A percentile compares a stretch with the other conserved stretches of the same genome.
phyloP scores from a whole-genome alignment of 2,113 vertebrate species.

The Siniperca chuatsi region DNA sequence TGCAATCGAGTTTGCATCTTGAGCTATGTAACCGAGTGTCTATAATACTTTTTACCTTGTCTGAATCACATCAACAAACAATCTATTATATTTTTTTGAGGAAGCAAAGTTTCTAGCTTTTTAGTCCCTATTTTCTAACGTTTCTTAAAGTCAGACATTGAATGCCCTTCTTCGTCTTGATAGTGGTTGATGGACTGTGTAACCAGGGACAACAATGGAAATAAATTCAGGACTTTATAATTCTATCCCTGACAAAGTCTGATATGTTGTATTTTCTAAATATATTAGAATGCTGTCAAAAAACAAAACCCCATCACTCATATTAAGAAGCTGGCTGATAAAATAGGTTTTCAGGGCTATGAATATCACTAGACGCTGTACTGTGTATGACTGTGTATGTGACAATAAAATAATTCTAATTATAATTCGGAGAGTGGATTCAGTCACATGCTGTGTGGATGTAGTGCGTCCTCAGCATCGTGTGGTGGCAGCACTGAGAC shows the following conservation, averaged over 20 bases:
- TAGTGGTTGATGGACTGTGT: neutral
- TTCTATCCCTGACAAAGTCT: neutral
- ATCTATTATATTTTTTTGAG: no score
- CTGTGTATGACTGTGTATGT: no score
- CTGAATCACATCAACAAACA: no score
- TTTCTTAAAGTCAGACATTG: no score
- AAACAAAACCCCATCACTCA: neutral
- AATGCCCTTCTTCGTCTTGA: neutral
- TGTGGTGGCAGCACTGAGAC: slow-evolving; percentile 57
- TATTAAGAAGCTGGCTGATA: neutral
- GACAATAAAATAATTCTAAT: no score
- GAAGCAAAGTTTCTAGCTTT: neutral
- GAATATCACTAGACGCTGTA: no score
- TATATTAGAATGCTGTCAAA: neutral
- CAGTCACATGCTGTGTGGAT: neutral
- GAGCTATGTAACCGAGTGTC: neutral
- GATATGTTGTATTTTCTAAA: neutral
- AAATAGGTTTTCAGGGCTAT: neutral
- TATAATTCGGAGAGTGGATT: no score
- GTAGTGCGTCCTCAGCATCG: neutral
- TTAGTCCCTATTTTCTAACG: neutral
- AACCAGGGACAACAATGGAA: neutral
- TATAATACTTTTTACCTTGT: no score
- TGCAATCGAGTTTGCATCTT: neutral
- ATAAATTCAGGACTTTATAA: neutral